Evolutionary conservation across 2,113 vertebrate species (phyloP).

Genomic region (Xiphophorus hellerii): DNA sequence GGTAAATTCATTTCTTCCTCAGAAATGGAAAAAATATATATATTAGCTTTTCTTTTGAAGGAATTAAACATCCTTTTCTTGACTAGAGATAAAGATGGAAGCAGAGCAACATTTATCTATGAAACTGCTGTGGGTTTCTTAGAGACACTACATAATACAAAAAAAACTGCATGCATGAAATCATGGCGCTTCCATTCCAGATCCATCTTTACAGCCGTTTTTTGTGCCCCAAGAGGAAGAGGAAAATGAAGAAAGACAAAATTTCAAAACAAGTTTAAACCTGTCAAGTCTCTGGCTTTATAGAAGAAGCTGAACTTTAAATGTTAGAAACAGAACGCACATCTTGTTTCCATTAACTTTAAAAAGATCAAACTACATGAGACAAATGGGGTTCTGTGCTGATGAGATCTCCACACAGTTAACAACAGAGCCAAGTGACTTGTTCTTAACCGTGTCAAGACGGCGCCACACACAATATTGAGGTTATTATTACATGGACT

Average conservation of each 20-base stretch:
- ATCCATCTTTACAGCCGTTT: too few species aligned
- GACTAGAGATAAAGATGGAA: too few species aligned
- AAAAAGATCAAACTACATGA: slow-evolving; percentile 50
- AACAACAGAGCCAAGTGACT: slow-evolving; percentile 61
- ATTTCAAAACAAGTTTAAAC: slow-evolving; percentile 65
- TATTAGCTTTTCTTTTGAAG: too few species aligned
- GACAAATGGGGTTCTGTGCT: slow-evolving; percentile 49
- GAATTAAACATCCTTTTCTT: too few species aligned
- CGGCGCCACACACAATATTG: slow-evolving; percentile 11
- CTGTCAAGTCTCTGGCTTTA: slow-evolving; percentile 74
- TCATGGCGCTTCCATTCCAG: too few species aligned
- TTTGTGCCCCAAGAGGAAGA: slow-evolving; percentile 17
- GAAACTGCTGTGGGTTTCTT: too few species aligned
- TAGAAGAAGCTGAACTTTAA: slow-evolving; percentile 66
- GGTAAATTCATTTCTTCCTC: too few species aligned
- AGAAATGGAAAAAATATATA: too few species aligned
- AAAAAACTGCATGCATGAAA: too few species aligned
- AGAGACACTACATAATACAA: too few species aligned
- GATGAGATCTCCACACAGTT: slow-evolving; percentile 58
- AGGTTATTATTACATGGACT: slow-evolving; percentile 6
- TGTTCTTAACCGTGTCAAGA: slow-evolving; percentile 46
- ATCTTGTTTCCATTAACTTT: slow-evolving; percentile 76
- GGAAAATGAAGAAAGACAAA: slow-evolving; percentile 38
- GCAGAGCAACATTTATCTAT: too few species aligned
- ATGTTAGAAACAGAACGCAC: slow-evolving; percentile 78